Percentiles rank a stretch among this genome's conserved stretches.
phyloP scores from a whole-genome alignment of 2,113 vertebrate species.

The Vulpes ferrilata region DNA sequence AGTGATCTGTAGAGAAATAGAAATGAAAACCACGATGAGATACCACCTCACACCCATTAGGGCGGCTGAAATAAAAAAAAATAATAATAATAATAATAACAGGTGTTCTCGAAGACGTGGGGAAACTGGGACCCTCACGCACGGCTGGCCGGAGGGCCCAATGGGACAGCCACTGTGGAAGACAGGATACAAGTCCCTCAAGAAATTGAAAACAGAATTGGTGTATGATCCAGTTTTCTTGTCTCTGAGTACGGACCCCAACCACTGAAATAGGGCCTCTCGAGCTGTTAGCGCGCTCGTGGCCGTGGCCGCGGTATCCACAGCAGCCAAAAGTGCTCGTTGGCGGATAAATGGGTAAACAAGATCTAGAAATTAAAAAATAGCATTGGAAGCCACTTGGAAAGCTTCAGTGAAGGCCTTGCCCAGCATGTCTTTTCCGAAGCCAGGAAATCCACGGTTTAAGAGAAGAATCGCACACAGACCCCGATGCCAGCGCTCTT shows the following conservation, averaged over 20 bases:
- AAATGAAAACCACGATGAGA: background rate
- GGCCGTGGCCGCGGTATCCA: background rate
- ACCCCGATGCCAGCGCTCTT: background rate
- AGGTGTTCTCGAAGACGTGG: background rate
- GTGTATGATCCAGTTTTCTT: background rate
- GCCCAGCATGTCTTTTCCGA: background rate
- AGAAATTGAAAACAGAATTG: background rate
- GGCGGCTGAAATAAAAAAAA: background rate
- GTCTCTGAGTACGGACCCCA: background rate
- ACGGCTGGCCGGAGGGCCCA: background rate
- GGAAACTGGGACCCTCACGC: background rate
- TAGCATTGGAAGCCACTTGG: background rate
- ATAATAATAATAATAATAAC: background rate
- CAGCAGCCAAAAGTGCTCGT: background rate
- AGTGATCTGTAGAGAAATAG: background rate
- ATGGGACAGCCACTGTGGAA: background rate
- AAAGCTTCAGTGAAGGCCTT: background rate
- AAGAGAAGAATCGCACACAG: background rate
- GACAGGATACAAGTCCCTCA: background rate
- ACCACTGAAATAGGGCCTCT: background rate
- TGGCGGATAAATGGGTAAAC: background rate
- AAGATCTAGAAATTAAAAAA: background rate
- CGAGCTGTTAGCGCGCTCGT: background rate
- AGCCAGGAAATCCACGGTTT: background rate
- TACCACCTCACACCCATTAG: background rate